Evolutionary conservation across 2,113 vertebrate species (phyloP).

Genomic region (Cynocephalus volans): DNA sequence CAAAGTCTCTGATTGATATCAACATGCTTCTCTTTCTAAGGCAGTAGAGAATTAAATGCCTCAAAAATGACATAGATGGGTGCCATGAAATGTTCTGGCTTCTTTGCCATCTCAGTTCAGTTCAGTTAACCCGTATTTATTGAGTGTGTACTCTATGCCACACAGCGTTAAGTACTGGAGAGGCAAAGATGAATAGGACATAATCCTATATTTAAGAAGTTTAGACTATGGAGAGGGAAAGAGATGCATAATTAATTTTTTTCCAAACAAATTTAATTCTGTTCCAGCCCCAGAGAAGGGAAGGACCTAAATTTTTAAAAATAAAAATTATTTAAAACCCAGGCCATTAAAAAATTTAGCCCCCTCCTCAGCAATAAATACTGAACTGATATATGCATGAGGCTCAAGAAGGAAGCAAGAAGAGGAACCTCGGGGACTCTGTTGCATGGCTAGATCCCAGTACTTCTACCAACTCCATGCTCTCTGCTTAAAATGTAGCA

Average conservation of each 20-base stretch:
- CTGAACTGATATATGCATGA: conserved; percentile 79
- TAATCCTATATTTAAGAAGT: background rate
- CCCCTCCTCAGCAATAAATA: conserved; percentile 83
- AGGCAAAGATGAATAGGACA: background rate
- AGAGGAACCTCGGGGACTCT: conserved; percentile 7
- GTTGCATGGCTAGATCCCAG: conserved; percentile 53
- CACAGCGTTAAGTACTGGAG: background rate
- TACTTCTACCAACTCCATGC: background rate
- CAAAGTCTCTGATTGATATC: background rate
- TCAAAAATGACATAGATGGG: background rate
- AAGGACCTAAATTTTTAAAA: conserved; percentile 62
- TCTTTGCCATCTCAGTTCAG: background rate
- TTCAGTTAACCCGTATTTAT: background rate
- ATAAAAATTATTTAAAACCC: conserved; percentile 71
- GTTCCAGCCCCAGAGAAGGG: conserved; percentile 49
- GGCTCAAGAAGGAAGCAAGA: conserved; percentile 72
- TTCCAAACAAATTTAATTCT: conserved; percentile 82
- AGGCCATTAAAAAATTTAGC: conserved; percentile 66
- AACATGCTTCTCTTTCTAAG: conserved; percentile 10
- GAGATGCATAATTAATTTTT: conserved; percentile 50
- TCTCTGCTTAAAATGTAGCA: conserved; percentile 45
- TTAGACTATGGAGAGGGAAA: background rate
- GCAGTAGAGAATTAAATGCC: background rate
- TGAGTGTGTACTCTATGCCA: background rate
- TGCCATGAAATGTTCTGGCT: background rate